These are phyloP conservation scores for Asteroscopus sphinx DNA, from an alignment of 2,888 invertebrate species.

Conservation along the genomic window DNA sequence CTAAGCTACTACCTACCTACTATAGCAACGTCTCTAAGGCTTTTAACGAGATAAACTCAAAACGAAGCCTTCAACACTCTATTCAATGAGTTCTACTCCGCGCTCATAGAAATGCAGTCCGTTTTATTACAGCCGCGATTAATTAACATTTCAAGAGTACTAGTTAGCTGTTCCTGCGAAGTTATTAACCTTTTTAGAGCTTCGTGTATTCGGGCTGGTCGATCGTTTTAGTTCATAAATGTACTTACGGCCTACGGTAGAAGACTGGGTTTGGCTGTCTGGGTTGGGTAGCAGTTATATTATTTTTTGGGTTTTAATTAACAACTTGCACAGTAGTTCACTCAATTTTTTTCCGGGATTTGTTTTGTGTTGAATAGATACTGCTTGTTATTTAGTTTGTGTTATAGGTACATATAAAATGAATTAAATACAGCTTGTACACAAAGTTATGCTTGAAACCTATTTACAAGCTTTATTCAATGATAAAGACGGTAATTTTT, in stretches of 20 bases:
- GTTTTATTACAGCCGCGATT: slow-evolving; percentile 18
- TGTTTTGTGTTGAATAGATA: background rate
- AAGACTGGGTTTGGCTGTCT: slow-evolving; percentile 5
- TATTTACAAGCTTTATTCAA: no score
- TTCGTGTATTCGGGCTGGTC: slow-evolving; percentile 5
- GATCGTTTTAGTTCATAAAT: slow-evolving; percentile 17
- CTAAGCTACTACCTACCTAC: no score
- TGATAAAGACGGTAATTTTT: no score
- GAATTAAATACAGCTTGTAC: no score
- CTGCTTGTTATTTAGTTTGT: background rate
- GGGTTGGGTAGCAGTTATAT: background rate
- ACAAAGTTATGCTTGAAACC: no score
- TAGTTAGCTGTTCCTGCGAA: slow-evolving; percentile 30
- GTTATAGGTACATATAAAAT: no score
- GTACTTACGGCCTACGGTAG: no score
- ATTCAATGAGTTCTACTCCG: background rate
- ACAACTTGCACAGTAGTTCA: background rate
- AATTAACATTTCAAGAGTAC: slow-evolving; percentile 39
- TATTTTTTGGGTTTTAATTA: slow-evolving; percentile 13
- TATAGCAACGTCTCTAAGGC: background rate
- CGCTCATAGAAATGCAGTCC: slow-evolving; percentile 4
- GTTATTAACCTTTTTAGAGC: slow-evolving; percentile 28
- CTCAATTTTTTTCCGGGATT: background rate
- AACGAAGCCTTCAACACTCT: background rate
- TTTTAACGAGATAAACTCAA: slow-evolving; percentile 1